These are phyloP conservation scores for Hafferia zeledoni DNA, from an alignment of 2,797 vertebrate genomes.

Conservation along the genomic window DNA sequence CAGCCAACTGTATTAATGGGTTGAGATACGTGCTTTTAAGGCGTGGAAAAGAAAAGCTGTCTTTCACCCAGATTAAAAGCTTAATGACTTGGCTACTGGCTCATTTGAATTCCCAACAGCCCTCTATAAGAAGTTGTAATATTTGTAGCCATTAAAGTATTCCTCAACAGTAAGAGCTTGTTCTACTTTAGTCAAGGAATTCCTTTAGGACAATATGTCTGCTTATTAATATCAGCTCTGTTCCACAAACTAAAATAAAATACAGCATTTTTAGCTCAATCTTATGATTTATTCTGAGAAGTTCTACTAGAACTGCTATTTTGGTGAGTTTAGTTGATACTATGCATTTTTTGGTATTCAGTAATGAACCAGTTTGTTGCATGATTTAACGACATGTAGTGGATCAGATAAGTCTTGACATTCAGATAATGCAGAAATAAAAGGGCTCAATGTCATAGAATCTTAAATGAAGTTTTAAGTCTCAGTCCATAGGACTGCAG, in stretches of 20 bases:
- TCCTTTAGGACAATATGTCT: neutral
- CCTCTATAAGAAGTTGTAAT: neutral
- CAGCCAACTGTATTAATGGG: neutral
- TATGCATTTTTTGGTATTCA: neutral
- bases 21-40: neutral
- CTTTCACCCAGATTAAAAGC: neutral
- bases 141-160: neutral
- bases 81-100: neutral
- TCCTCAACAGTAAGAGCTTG: neutral
- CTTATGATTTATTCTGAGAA: neutral
- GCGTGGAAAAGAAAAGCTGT: neutral
- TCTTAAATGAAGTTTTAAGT: neutral
- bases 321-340: neutral
- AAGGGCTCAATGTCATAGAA: neutral
- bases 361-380: neutral
- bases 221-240: neutral
- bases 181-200: neutral
- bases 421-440: neutral
- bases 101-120: neutral
- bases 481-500: neutral
- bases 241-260: neutral
- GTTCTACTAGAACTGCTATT: neutral
- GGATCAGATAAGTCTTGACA: neutral
- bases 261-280: neutral
- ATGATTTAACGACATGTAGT: accelerated